Conservation (phyloP, 2,113 vertebrate species). For the Poeciliopsis occidentalis region DNA sequence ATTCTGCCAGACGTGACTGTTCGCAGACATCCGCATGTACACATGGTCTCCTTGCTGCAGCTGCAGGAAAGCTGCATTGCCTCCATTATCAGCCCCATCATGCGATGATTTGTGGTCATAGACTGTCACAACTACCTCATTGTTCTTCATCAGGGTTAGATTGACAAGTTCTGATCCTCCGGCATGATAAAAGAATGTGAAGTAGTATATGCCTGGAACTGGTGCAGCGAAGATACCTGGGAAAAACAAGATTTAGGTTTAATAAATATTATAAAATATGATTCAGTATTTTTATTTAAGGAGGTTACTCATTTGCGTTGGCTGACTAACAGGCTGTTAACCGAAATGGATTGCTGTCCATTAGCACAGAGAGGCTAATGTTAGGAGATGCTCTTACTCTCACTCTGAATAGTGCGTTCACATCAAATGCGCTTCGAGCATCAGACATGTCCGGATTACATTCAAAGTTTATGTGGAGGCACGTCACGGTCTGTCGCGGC, state of each 20-base stretch:
- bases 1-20: background rate
- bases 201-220: constrained; percentile 29
- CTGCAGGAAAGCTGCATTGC: constrained; percentile 29
- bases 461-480: no score
- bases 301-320: no score
- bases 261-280: background rate
- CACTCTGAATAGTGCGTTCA: no score
- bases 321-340: no score
- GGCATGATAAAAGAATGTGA: constrained; percentile 17
- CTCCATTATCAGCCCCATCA: constrained; percentile 29
- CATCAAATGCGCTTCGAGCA: no score
- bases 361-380: no score
- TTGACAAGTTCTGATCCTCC: rapidly evolving
- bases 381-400: no score
- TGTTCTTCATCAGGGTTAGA: constrained; percentile 2
- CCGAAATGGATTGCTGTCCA: no score
- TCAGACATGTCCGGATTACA: no score
- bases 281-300: background rate
- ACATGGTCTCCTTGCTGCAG: constrained; percentile 33
- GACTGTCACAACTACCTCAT: background rate
- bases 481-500: no score
- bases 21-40: background rate
- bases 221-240: constrained; percentile 38
- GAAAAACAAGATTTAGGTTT: background rate
- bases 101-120: rapidly evolving